Conservation (phyloP, 2,797 vertebrate species). For the Dipus sagitta region DNA sequence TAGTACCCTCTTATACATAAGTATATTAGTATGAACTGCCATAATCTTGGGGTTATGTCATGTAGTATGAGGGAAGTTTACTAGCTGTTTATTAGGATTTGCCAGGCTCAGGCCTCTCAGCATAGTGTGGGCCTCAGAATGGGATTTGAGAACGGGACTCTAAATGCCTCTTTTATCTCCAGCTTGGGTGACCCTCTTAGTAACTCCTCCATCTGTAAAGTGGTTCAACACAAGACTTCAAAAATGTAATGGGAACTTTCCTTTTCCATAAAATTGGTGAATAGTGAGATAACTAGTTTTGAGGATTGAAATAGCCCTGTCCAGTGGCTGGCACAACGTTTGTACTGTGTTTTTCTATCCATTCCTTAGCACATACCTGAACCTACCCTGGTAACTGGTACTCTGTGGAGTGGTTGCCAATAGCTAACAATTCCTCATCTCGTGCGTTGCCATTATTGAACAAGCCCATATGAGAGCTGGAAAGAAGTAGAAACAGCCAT, state of each 20-base stretch:
- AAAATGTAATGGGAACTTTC: background rate
- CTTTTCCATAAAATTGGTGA: slow-evolving; percentile 28
- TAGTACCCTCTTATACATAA: background rate
- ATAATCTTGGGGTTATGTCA: background rate
- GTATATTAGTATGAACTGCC: background rate
- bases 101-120: background rate
- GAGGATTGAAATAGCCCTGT: background rate
- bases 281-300: slow-evolving; percentile 7
- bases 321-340: background rate
- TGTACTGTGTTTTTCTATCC: slow-evolving; percentile 11
- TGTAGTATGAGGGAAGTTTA: background rate
- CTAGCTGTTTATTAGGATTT: background rate
- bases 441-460: background rate
- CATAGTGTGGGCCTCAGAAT: background rate
- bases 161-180: background rate
- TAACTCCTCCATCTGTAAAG: slow-evolving; percentile 46
- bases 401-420: background rate
- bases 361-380: background rate
- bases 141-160: background rate
- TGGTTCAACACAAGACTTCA: background rate
- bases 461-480: background rate
- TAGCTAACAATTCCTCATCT: background rate
- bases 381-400: background rate
- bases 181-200: background rate
- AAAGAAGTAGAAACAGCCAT: background rate